Conservation (phyloP, 2,888 invertebrate genomes). For the Harpagoxenus sublaevis region DNA sequence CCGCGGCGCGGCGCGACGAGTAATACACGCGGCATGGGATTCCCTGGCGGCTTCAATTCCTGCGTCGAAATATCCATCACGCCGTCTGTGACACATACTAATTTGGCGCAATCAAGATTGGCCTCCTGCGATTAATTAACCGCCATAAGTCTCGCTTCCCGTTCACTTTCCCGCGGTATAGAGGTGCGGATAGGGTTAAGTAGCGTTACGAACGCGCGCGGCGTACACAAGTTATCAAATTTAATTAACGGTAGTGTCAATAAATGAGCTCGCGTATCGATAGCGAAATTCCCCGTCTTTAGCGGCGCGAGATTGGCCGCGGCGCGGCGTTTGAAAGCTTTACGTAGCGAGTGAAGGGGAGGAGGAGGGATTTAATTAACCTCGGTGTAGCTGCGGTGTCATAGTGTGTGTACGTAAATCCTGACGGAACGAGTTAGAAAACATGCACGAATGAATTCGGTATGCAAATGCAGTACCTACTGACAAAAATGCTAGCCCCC, state of each 20-base stretch:
- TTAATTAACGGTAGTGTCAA: slow-evolving; percentile 20
- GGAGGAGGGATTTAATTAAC: slow-evolving; percentile 18
- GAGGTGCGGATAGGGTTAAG: not conserved
- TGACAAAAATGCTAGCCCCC: slow-evolving; percentile 31
- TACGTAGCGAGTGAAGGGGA: no score
- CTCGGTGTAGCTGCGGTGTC: not conserved
- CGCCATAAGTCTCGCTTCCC: slow-evolving; percentile 7
- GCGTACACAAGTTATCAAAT: not conserved
- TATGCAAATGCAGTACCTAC: slow-evolving; percentile 58
- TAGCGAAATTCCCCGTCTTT: not conserved
- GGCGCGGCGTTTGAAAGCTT: not conserved
- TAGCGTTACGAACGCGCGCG: not conserved
- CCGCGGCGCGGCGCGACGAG: not conserved
- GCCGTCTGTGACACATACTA: slow-evolving; percentile 34
- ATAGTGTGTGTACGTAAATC: slow-evolving; percentile 39
- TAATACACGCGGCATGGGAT: slow-evolving; percentile 29
- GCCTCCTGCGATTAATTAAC: slow-evolving; percentile 34
- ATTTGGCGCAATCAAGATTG: slow-evolving; percentile 42
- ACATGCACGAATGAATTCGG: slow-evolving; percentile 65
- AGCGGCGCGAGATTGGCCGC: not conserved
- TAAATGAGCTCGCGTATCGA: slow-evolving; percentile 13
- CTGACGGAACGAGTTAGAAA: slow-evolving; percentile 56
- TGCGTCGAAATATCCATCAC: slow-evolving; percentile 39
- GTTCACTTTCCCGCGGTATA: slow-evolving; percentile 29
- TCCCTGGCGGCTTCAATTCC: slow-evolving; percentile 39